Base-by-base conservation (phyloP, 1,140 invertebrate genomes). In the Paraescarpia echinospica region DNA sequence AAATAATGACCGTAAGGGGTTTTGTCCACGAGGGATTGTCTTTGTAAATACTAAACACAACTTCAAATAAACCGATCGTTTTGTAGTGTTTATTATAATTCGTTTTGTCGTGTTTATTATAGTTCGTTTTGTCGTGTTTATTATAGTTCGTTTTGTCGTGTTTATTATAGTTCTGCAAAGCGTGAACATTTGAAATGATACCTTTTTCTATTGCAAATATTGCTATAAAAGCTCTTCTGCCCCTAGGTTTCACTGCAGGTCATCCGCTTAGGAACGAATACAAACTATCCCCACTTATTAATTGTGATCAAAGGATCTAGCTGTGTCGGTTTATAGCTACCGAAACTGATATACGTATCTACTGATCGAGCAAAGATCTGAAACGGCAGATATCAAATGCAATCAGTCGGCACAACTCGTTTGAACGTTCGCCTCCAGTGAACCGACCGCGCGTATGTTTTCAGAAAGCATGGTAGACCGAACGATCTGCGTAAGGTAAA, bases 321-420 rank as follows among this genome's bases (percentile, higher is more conserved):
- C 59, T 77, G 59, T 18, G 27, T 31, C 27, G 22, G 59, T 77
- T 77, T 77, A 77, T 77, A 4, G 59, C 27, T 18, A 77, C 59
- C 59, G 59, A 77, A 77, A 77, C 59, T 77, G 59, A 77, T 77
- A 77, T 77, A 27, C 59, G 59, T 77, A 77, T 77, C 59, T 77
- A 77, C 59, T 77, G 59, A 77, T 77, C 59, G 27, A 77, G 59
- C 59, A 77, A 77, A 77, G 59, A 77, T 77, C 2, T 77, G 59
- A 77, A 77, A 0, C 14, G 59, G 12, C 59, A 22, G 59, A 77
- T 77, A 77, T 27, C 59, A 77, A 77, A 77, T 27, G 59, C 59
- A 77, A 77, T 77, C 59, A 77, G 59, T 18, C 59, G 59, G 59
- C 59, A 77, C 59, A 77, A 77, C 59, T 31, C 59, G 59, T 77